phyloP scores from a whole-genome alignment of 2,888 invertebrate species.

The Tholera decimalis region DNA sequence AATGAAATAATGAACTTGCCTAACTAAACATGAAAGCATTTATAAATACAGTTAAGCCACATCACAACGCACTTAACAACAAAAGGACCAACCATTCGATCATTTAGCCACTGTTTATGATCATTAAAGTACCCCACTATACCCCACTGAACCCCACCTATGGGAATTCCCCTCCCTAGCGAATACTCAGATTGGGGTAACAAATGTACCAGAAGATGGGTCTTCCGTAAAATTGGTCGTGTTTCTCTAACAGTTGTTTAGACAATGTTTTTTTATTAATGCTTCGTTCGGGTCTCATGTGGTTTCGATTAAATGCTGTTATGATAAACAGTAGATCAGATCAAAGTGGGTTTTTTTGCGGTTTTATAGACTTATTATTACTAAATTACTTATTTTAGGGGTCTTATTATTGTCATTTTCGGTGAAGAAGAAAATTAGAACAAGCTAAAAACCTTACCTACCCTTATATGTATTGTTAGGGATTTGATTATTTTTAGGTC shows the following conservation, averaged over 20 bases:
- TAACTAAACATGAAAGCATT: constrained; percentile 13
- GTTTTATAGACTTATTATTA: constrained; percentile 1
- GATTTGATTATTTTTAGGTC: too few species aligned
- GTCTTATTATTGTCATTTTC: not conserved
- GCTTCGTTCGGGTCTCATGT: constrained; percentile 34
- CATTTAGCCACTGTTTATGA: constrained; percentile 89
- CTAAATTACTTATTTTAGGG: not conserved
- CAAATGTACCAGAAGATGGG: constrained; percentile 42
- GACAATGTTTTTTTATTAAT: constrained; percentile 65
- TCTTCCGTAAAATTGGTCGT: constrained; percentile 48
- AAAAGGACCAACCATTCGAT: constrained; percentile 75
- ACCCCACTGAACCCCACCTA: constrained; percentile 47
- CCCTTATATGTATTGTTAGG: too few species aligned
- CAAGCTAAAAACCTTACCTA: too few species aligned
- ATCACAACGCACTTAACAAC: constrained; percentile 61
- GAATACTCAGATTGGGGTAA: constrained; percentile 43
- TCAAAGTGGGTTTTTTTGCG: constrained; percentile 50
- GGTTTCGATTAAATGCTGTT: constrained; percentile 46
- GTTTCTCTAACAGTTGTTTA: constrained; percentile 61
- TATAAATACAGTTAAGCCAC: constrained; percentile 22
- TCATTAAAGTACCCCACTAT: constrained; percentile 75
- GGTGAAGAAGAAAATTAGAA: not conserved
- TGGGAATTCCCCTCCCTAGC: constrained; percentile 61
- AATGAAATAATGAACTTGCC: not conserved
- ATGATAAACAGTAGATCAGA: constrained; percentile 53